Evolutionary conservation across 30 jellyfish, hydroid and myxozoan genomes (phyloP).

Genomic region (Pseudorhiza aurosa): DNA sequence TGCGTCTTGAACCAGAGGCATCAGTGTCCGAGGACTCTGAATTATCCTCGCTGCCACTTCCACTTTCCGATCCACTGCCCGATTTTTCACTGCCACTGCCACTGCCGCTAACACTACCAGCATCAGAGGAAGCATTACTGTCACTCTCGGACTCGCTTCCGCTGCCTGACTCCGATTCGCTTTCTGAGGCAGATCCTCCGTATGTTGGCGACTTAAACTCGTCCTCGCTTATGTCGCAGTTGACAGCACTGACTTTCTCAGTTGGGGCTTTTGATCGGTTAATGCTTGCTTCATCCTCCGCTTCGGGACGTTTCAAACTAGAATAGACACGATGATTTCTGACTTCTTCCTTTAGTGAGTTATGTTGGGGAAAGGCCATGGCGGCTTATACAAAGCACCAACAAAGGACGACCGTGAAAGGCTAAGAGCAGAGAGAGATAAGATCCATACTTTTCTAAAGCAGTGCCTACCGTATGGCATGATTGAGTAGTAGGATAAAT

Average conservation of each 20-base stretch:
- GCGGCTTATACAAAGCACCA: too few species aligned
- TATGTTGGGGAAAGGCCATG: too few species aligned
- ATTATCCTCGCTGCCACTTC: constrained; percentile 32
- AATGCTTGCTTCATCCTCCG: neutral
- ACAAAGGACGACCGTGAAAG: too few species aligned
- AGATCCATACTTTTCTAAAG: too few species aligned
- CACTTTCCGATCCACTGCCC: constrained; percentile 18
- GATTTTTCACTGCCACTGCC: constrained; percentile 40
- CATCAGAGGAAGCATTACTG: constrained; percentile 41
- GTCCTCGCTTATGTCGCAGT: constrained; percentile 74
- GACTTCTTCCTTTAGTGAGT: too few species aligned
- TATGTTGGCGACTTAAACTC: constrained; percentile 86
- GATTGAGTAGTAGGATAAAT: too few species aligned
- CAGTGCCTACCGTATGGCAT: too few species aligned
- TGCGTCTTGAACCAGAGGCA: constrained; percentile 35
- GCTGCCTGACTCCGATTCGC: constrained; percentile 78
- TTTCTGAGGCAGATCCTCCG: constrained; percentile 65
- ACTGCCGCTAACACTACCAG: constrained; percentile 72
- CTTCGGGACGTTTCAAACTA: constrained; percentile 4
- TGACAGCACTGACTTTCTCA: neutral
- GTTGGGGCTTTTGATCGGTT: neutral
- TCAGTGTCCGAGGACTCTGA: constrained; percentile 46
- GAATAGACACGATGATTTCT: too few species aligned
- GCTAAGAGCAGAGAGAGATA: too few species aligned
- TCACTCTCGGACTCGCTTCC: constrained; percentile 57